Percentiles rank a stretch among this genome's conserved stretches.
Evolutionary conservation across 2,113 vertebrate genomes (phyloP).

Genomic region (Pelodiscus sinensis): DNA sequence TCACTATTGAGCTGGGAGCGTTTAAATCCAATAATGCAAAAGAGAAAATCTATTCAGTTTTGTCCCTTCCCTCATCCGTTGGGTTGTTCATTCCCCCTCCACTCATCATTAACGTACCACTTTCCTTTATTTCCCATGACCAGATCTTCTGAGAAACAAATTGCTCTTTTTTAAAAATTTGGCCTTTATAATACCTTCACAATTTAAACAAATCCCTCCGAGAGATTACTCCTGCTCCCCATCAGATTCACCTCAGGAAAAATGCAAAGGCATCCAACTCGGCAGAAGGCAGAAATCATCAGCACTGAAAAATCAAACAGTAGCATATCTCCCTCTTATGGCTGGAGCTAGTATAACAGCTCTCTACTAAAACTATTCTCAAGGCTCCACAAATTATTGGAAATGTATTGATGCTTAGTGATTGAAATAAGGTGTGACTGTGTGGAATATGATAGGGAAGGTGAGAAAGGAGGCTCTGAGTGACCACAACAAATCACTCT

Average conservation of each 20-base stretch:
- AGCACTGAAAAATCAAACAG: slow-evolving; percentile 24
- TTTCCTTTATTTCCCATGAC: neutral
- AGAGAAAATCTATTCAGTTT: neutral
- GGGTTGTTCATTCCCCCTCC: neutral
- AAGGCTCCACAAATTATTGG: neutral
- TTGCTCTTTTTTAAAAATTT: neutral
- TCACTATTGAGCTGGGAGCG: neutral
- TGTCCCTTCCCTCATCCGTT: neutral
- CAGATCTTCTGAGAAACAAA: neutral
- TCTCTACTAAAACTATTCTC: neutral
- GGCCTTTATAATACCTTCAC: neutral
- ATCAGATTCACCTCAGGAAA: neutral
- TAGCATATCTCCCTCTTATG: slow-evolving; percentile 68
- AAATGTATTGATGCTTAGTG: neutral
- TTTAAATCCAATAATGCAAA: neutral
- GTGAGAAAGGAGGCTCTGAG: neutral
- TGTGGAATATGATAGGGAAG: neutral
- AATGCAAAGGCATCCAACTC: neutral
- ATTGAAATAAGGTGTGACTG: rapidly evolving
- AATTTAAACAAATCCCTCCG: neutral
- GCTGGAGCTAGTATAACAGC: slow-evolving; percentile 37
- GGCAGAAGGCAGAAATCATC: neutral
- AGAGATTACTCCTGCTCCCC: neutral
- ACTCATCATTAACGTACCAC: neutral
- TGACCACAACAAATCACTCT: neutral